These are phyloP conservation scores for Ammodramus savannarum DNA, from an alignment of 2,113 vertebrate genomes.

Conservation along the genomic window DNA sequence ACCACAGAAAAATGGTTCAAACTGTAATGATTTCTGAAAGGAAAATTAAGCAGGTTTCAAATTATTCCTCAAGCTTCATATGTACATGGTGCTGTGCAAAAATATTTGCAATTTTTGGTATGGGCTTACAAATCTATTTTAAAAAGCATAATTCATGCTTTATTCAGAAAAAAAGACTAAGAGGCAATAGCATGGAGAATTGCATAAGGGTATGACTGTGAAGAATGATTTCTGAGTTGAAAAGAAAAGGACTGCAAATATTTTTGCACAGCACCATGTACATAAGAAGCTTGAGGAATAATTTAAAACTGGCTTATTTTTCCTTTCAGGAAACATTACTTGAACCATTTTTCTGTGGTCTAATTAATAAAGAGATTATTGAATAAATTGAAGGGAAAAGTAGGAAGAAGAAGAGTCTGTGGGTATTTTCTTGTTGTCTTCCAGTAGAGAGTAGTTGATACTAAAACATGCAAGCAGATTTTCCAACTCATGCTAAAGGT, in stretches of 20 bases:
- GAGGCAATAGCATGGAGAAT: not conserved
- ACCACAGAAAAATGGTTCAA: not conserved
- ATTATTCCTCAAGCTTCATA: not conserved
- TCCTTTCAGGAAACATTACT: not conserved
- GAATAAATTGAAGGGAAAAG: not conserved
- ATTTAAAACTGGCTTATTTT: not conserved
- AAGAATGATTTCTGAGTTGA: not conserved
- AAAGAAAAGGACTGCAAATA: not conserved
- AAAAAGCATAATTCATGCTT: not conserved
- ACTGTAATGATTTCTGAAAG: not conserved
- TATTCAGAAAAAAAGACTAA: not conserved
- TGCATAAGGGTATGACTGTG: not conserved
- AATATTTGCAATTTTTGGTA: not conserved
- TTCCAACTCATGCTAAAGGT: not conserved
- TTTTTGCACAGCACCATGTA: not conserved
- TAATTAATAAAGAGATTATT: not conserved
- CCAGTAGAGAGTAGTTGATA: not conserved
- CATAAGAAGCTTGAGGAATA: not conserved
- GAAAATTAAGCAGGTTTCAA: not conserved
- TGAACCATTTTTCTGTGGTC: not conserved
- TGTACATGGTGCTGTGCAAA: not conserved
- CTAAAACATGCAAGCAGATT: not conserved
- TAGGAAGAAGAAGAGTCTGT: not conserved
- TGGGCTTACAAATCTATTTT: not conserved
- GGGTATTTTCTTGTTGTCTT: not conserved